phyloP scores from a whole-genome alignment of 2,888 invertebrate species.

The Drosophila flavopinicola region DNA sequence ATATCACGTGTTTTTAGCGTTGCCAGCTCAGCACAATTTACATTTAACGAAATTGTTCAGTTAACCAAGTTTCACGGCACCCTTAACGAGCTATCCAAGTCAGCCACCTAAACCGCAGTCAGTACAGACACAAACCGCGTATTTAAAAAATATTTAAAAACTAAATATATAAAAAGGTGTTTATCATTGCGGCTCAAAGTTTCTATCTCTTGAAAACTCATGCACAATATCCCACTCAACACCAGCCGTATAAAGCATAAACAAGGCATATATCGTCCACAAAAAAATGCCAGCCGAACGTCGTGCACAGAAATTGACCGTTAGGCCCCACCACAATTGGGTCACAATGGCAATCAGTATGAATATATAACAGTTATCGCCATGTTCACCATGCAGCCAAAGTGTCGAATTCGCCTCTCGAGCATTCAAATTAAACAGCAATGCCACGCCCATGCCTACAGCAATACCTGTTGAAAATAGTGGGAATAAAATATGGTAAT shows the following conservation, averaged over 20 bases:
- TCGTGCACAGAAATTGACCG: slow-evolving; percentile 49
- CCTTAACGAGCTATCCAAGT: neutral
- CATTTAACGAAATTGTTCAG: slow-evolving; percentile 2
- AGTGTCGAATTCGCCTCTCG: neutral
- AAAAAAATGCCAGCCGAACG: slow-evolving; percentile 50
- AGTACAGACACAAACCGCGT: slow-evolving; percentile 14
- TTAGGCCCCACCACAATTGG: slow-evolving; percentile 36
- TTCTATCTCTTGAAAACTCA: slow-evolving; percentile 12
- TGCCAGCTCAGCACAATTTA: slow-evolving; percentile 21
- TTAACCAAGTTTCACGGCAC: neutral
- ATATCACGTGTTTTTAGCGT: slow-evolving; percentile 43
- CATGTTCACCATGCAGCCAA: slow-evolving; percentile 41
- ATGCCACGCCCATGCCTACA: slow-evolving; percentile 20
- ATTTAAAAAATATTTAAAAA: neutral
- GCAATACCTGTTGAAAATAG: slow-evolving; percentile 43
- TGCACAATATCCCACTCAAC: slow-evolving; percentile 33
- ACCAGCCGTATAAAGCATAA: slow-evolving; percentile 29
- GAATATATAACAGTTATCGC: slow-evolving; percentile 55
- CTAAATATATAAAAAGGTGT: neutral
- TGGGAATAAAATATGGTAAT: neutral
- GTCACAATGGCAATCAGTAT: slow-evolving; percentile 24
- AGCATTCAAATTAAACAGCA: slow-evolving; percentile 27
- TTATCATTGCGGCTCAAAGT: slow-evolving; percentile 15
- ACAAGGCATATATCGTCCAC: slow-evolving; percentile 39
- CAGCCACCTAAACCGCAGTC: neutral